phyloP scores from a whole-genome alignment of 2,113 vertebrate genomes.

The Lophura nycthemera region DNA sequence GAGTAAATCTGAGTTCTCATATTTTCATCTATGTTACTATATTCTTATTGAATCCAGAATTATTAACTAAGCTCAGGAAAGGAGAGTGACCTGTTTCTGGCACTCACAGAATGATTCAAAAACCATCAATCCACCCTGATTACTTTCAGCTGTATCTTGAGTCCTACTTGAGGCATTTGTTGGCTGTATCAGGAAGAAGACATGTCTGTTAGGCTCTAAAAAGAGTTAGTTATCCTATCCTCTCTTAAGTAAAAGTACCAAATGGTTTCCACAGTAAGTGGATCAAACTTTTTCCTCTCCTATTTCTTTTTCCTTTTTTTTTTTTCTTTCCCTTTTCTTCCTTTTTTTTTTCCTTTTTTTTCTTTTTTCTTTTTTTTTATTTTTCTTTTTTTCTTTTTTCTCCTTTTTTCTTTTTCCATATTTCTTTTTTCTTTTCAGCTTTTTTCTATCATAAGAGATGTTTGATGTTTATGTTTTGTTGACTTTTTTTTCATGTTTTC shows the following conservation, averaged over 20 bases:
- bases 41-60: constrained; percentile 6
- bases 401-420: no score
- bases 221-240: not conserved
- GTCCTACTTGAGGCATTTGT: constrained; percentile 32
- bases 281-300: not conserved
- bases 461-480: not conserved
- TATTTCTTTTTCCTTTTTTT: no score
- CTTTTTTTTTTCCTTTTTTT: not conserved
- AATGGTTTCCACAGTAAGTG: not conserved
- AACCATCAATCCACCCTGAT: constrained; percentile 25
- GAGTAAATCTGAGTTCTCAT: not conserved
- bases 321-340: no score
- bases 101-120: constrained; percentile 32
- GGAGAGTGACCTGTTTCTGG: constrained; percentile 27
- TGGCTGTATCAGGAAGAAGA: constrained; percentile 10
- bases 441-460: not conserved
- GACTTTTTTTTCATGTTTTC: not conserved
- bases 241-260: not conserved
- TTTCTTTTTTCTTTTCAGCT: no score
- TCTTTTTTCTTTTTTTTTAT: no score
- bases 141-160: not conserved
- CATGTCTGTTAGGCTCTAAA: not conserved
- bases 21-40: not conserved
- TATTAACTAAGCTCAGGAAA: not conserved
- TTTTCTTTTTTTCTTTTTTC: no score